Conservation (phyloP, 2,888 invertebrate species). For the Ctena decussata region DNA sequence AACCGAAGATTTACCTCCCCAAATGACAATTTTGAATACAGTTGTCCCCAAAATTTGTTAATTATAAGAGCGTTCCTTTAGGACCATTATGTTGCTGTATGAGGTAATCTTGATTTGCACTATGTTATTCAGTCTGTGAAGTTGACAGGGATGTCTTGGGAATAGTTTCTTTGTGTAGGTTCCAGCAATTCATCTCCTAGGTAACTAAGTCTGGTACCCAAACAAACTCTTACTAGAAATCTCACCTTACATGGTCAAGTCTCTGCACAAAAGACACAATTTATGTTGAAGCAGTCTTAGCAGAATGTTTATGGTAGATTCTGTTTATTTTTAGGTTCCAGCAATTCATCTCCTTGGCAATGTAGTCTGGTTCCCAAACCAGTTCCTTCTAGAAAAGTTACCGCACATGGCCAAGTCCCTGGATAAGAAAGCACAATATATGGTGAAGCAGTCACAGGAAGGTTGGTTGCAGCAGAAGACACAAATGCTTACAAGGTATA, state of each 20-base stretch:
- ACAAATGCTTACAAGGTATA: conserved; percentile 88
- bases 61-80: too few species aligned
- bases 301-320: too few species aligned
- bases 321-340: too few species aligned
- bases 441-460: conserved; percentile 85
- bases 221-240: conserved; percentile 92
- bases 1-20: too few species aligned
- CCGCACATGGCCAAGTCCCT: conserved; percentile 88
- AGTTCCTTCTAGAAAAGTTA: conserved; percentile 91
- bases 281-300: conserved; percentile 86
- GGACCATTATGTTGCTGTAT: too few species aligned
- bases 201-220: conserved; percentile 95
- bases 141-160: too few species aligned
- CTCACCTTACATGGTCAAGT: conserved; percentile 89
- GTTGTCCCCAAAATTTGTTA: too few species aligned
- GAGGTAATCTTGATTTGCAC: too few species aligned
- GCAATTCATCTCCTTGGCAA: conserved; percentile 93
- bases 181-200: conserved; percentile 93
- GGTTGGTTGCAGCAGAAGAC: conserved; percentile 88
- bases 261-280: conserved; percentile 88
- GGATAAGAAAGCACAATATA: conserved; percentile 87
- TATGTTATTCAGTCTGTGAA: too few species aligned
- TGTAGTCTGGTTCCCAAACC: conserved; percentile 94
- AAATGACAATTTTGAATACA: too few species aligned
- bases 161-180: too few species aligned